These are phyloP conservation scores for Ormyrus pomaceus DNA, from an alignment of 2,888 invertebrate species.

Conservation along the genomic window DNA sequence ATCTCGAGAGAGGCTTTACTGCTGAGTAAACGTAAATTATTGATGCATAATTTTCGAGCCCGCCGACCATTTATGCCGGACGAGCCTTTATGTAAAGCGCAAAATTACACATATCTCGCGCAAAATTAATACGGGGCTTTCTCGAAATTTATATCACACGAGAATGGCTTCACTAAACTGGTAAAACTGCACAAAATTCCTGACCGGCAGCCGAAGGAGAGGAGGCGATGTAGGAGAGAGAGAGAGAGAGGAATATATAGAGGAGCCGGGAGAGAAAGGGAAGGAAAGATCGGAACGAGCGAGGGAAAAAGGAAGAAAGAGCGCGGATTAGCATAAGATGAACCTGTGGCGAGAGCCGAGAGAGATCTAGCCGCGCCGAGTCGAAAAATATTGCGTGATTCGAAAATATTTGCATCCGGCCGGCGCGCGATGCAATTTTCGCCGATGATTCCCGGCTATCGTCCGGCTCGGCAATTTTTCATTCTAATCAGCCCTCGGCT, in stretches of 20 bases:
- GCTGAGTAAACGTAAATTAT: conserved; percentile 8
- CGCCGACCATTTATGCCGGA: conserved; percentile 2
- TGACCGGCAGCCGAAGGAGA: conserved; percentile 4
- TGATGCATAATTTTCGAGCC: conserved; percentile 22
- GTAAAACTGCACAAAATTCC: conserved; percentile 49
- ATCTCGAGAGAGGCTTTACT: neutral
- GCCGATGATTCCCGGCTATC: conserved; percentile 49
- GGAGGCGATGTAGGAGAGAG: neutral
- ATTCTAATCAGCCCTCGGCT: too few relatives aligned
- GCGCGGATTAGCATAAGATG: conserved; percentile 53
- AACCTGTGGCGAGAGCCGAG: conserved; percentile 22
- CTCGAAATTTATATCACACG: conserved; percentile 42
- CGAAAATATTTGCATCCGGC: conserved; percentile 55
- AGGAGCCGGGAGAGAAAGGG: neutral
- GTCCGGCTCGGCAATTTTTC: neutral
- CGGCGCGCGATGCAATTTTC: conserved; percentile 31
- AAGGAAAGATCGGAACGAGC: neutral
- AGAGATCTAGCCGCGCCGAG: conserved; percentile 32
- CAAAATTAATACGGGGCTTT: conserved; percentile 38
- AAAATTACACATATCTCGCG: conserved; percentile 35
- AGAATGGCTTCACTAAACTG: conserved; percentile 48
- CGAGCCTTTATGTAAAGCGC: conserved; percentile 22
- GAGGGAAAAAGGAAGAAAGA: conserved; percentile 1
- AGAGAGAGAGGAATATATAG: neutral
- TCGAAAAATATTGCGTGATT: conserved; percentile 53